phyloP scores from a whole-genome alignment of 2,797 vertebrate species.

The Carcharodon carcharias region DNA sequence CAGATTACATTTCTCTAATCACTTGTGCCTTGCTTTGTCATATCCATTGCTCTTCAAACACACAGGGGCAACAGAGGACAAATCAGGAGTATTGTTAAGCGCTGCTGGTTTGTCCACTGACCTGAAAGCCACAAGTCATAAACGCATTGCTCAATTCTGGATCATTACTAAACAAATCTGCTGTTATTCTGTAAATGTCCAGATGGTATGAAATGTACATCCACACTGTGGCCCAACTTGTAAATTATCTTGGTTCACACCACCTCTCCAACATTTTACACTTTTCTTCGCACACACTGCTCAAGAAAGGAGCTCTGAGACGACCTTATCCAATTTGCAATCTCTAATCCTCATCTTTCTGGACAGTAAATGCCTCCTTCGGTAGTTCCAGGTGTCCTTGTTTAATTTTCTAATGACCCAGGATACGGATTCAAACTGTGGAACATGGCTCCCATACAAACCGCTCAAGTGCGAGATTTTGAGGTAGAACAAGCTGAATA shows the following conservation, averaged over 20 bases:
- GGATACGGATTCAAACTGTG: neutral
- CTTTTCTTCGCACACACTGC: neutral
- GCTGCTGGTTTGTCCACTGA: neutral
- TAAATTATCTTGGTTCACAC: slow-evolving; percentile 33
- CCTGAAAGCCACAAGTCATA: neutral
- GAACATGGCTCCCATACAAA: neutral
- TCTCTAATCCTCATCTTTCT: neutral
- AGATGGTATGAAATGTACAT: neutral
- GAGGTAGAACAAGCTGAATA: neutral
- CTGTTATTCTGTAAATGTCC: neutral
- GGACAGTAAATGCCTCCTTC: neutral
- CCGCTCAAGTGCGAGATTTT: neutral
- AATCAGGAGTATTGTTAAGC: neutral
- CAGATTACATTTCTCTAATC: neutral
- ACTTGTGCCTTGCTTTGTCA: neutral
- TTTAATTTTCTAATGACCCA: neutral
- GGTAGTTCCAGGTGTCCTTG: neutral
- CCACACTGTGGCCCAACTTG: neutral
- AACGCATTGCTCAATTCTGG: neutral
- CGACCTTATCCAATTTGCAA: neutral
- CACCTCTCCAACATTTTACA: neutral
- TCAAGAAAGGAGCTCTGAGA: neutral
- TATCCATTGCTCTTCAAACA: neutral
- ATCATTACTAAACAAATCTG: neutral
- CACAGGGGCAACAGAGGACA: neutral